These are phyloP conservation scores for Limenitis arthemis DNA, from an alignment of 2,888 invertebrate species.

Conservation along the genomic window DNA sequence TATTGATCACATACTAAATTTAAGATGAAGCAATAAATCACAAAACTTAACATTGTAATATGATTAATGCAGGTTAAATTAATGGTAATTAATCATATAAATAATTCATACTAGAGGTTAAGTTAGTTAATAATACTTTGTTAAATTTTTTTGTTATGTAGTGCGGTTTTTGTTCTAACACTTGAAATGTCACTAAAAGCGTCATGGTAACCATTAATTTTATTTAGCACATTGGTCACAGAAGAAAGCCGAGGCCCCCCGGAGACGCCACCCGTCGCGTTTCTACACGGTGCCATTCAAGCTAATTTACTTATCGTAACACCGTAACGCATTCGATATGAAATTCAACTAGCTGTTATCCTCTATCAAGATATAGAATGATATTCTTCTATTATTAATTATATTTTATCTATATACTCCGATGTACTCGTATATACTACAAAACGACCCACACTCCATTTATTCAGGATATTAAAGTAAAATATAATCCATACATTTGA, in stretches of 20 bases:
- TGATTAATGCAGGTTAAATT: too few relatives aligned
- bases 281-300: slow-evolving; percentile 34
- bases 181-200: slow-evolving; percentile 36
- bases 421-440: too few relatives aligned
- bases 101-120: too few relatives aligned
- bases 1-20: too few relatives aligned
- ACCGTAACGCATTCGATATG: slow-evolving; percentile 33
- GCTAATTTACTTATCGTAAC: slow-evolving; percentile 43
- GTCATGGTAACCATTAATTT: slow-evolving; percentile 25
- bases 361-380: slow-evolving; percentile 29
- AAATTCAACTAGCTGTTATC: slow-evolving; percentile 36
- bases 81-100: too few relatives aligned
- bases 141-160: not conserved
- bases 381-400: not conserved
- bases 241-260: slow-evolving; percentile 31
- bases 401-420: too few relatives aligned
- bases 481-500: too few relatives aligned
- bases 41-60: too few relatives aligned
- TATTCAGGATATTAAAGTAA: too few relatives aligned
- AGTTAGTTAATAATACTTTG: not conserved
- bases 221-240: slow-evolving; percentile 27
- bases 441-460: too few relatives aligned
- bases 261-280: slow-evolving; percentile 28
- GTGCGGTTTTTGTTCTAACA: not conserved
- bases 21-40: too few relatives aligned